Evolutionary conservation across 1,140 invertebrate species (phyloP).

Genomic region (Mylabris phalerata): DNA sequence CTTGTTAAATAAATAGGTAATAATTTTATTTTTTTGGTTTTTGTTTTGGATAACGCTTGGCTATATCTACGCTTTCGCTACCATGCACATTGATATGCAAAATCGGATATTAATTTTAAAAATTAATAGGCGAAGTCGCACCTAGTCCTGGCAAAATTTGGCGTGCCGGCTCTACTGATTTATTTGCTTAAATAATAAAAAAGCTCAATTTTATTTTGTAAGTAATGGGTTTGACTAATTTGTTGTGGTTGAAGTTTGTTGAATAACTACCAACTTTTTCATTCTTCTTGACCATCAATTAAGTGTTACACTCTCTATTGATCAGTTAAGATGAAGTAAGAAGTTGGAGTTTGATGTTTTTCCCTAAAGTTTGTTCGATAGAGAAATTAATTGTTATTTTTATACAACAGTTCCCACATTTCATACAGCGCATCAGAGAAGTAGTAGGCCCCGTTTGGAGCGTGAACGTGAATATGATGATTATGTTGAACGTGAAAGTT

Average conservation of each 20-base stretch:
- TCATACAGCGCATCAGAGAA: slow-evolving; percentile 34
- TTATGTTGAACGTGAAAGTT: slow-evolving; percentile 35
- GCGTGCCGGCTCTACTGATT: slow-evolving; percentile 39
- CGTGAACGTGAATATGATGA: slow-evolving; percentile 44
- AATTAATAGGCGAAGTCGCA: slow-evolving; percentile 26
- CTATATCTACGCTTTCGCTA: slow-evolving; percentile 34
- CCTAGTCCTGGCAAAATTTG: slow-evolving; percentile 40
- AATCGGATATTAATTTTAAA: background rate
- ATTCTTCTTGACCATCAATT: background rate
- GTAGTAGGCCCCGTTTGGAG: slow-evolving; percentile 36
- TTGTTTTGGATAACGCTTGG: slow-evolving; percentile 24
- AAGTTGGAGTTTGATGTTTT: background rate
- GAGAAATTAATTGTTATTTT: slow-evolving; percentile 15
- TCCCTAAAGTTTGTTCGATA: background rate
- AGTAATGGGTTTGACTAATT: slow-evolving; percentile 12
- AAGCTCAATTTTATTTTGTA: slow-evolving; percentile 21
- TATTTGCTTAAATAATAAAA: slow-evolving; percentile 32
- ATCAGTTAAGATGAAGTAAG: background rate
- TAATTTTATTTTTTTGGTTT: background rate
- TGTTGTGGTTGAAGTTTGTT: slow-evolving; percentile 2
- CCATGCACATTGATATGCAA: slow-evolving; percentile 22
- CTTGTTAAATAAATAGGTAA: too few species aligned
- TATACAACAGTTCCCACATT: slow-evolving; percentile 34
- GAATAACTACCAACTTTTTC: background rate
- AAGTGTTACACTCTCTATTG: background rate